Conservation (phyloP, 2,888 invertebrate species). For the Catocala nupta region DNA sequence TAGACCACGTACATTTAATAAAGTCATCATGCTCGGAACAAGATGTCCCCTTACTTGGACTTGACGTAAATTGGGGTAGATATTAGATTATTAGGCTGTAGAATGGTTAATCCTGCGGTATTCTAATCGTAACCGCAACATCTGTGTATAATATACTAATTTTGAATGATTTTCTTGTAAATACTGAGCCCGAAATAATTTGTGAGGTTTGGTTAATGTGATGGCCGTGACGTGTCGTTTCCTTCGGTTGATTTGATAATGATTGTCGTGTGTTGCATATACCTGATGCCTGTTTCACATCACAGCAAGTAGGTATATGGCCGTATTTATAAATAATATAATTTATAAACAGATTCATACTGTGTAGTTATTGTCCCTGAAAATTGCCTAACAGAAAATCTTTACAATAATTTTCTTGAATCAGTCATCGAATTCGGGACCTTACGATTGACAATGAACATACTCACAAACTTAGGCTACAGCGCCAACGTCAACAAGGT, state of each 20-base stretch:
- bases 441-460: no score
- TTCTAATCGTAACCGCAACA: slow-evolving; percentile 50
- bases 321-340: no score
- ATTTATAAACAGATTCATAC: no score
- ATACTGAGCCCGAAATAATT: slow-evolving; percentile 36
- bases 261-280: background rate
- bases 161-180: slow-evolving; percentile 45
- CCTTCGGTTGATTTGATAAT: slow-evolving; percentile 2
- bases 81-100: slow-evolving; percentile 37
- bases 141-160: slow-evolving; percentile 45
- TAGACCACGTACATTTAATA: slow-evolving; percentile 59
- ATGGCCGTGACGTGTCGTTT: slow-evolving; percentile 21
- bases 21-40: slow-evolving; percentile 56
- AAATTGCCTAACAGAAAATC: no score
- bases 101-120: slow-evolving; percentile 16
- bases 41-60: slow-evolving; percentile 37
- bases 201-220: slow-evolving; percentile 28
- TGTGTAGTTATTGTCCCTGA: no score
- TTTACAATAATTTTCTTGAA: no score
- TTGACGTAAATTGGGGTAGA: slow-evolving; percentile 51
- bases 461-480: no score
- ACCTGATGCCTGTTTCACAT: no score
- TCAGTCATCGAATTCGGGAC: no score
- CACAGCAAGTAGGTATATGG: no score
- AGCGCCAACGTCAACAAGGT: no score